A percentile compares a stretch with the other conserved stretches of the same genome.
Evolutionary conservation across 1,140 invertebrate genomes (phyloP).

Genomic region (Bombus affinis): DNA sequence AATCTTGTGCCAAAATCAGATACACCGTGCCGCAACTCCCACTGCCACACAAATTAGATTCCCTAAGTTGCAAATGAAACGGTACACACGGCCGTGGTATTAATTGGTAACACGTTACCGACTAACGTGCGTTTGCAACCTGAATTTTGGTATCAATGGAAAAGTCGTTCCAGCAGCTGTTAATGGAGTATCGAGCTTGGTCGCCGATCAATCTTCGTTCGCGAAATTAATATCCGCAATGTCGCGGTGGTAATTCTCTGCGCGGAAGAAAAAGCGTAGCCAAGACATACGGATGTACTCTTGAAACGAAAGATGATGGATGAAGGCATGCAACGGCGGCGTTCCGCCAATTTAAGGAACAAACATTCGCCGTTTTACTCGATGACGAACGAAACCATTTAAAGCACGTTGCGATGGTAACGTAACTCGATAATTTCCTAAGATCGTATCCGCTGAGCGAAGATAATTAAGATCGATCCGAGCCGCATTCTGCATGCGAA

Average conservation of each 20-base stretch:
- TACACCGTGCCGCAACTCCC: slow-evolving; percentile 30
- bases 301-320: slow-evolving; percentile 6
- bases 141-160: not conserved
- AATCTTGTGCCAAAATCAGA: slow-evolving; percentile 45
- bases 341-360: not conserved
- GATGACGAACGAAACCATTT: not conserved
- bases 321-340: not conserved
- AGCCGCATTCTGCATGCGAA: not conserved
- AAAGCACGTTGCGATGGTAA: not conserved
- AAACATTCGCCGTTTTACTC: not conserved
- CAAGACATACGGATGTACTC: not conserved
- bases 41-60: slow-evolving; percentile 36
- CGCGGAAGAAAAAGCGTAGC: not conserved
- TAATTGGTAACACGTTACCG: slow-evolving; percentile 16
- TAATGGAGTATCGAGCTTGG: not conserved
- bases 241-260: not conserved
- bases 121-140: not conserved
- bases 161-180: not conserved
- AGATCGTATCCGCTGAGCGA: not conserved
- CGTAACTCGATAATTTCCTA: not conserved
- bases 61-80: slow-evolving; percentile 29
- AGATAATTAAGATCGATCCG: not conserved
- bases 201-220: not conserved
- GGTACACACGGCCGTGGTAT: slow-evolving; percentile 20
- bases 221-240: not conserved